Percentiles rank a stretch among this genome's conserved stretches.
phyloP scores from a whole-genome alignment of 1,140 invertebrate genomes.

The Papilio aristodemus region DNA sequence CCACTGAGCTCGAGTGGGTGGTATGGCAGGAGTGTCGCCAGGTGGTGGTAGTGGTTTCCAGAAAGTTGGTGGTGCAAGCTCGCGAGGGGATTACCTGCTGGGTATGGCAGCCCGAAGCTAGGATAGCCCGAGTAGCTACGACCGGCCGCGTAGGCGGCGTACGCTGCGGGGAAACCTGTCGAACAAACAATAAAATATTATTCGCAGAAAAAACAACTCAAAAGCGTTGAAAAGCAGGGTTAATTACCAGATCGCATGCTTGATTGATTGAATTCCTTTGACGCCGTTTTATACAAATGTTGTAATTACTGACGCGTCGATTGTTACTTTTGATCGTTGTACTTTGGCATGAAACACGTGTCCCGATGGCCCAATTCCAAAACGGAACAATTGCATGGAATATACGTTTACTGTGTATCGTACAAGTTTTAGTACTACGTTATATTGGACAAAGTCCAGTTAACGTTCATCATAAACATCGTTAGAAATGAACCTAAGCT shows the following conservation, averaged over 20 bases:
- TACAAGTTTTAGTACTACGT: slow-evolving; percentile 58
- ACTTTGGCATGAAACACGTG: slow-evolving; percentile 53
- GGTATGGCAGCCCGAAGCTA: slow-evolving; percentile 97
- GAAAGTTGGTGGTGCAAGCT: slow-evolving; percentile 85
- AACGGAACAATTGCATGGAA: slow-evolving; percentile 68
- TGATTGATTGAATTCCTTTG: too few relatives aligned
- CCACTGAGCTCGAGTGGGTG: slow-evolving; percentile 84
- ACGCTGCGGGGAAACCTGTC: slow-evolving; percentile 95
- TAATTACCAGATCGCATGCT: slow-evolving; percentile 52
- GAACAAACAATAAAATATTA: slow-evolving; percentile 78
- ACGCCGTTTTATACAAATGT: slow-evolving; percentile 39
- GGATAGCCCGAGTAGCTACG: slow-evolving; percentile 97
- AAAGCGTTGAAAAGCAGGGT: slow-evolving; percentile 42
- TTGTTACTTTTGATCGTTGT: slow-evolving; percentile 46
- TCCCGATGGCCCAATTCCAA: slow-evolving; percentile 63
- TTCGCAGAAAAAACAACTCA: slow-evolving; percentile 36
- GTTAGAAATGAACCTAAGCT: slow-evolving; percentile 51
- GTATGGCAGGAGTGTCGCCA: slow-evolving; percentile 82
- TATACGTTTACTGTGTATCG: slow-evolving; percentile 58
- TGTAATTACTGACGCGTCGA: slow-evolving; percentile 39
- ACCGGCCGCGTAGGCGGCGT: slow-evolving; percentile 95
- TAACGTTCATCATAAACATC: slow-evolving; percentile 70
- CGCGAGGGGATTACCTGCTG: slow-evolving; percentile 94
- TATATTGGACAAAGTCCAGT: slow-evolving; percentile 72
- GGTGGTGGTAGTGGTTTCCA: slow-evolving; percentile 84